Percentiles rank a stretch among this genome's conserved stretches.
Evolutionary conservation across 1,140 invertebrate genomes (phyloP).

Genomic region (Drosophila nebulosa): DNA sequence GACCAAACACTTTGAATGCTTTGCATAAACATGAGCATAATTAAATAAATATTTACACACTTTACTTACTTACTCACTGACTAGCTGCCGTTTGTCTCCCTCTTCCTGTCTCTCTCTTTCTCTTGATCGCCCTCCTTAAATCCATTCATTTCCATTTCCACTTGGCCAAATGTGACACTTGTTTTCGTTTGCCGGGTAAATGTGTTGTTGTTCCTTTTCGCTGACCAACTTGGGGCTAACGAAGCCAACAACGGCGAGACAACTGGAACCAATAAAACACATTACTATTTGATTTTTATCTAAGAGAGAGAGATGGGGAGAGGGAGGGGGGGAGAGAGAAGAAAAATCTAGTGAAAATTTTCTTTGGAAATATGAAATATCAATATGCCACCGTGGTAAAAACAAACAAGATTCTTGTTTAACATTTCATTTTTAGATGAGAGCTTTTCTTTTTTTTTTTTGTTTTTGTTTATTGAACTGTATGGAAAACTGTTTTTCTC

Average conservation of each 20-base stretch:
- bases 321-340: too few relatives aligned
- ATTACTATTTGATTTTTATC: background rate
- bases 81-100: constrained; percentile 25
- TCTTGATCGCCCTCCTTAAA: background rate
- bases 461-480: background rate
- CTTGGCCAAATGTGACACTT: constrained; percentile 39
- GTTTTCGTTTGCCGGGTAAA: constrained; percentile 46
- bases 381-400: constrained; percentile 66
- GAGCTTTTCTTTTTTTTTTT: background rate
- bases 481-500: constrained; percentile 30
- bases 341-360: constrained; percentile 22
- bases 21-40: constrained; percentile 73
- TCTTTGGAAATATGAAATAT: constrained; percentile 55
- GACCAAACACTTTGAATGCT: constrained; percentile 45
- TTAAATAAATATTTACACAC: constrained; percentile 76
- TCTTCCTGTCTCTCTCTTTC: background rate
- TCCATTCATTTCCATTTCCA: background rate
- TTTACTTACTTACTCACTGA: constrained; percentile 58
- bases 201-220: constrained; percentile 15
- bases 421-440: constrained; percentile 18
- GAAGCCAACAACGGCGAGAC: constrained; percentile 18
- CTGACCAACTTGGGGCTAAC: constrained; percentile 54
- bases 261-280: background rate
- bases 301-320: too few relatives aligned
- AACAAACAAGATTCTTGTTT: constrained; percentile 62